Evolutionary conservation across 1,140 invertebrate genomes (phyloP), one percentile per base, ranked within the genome.

Genomic region (Cotesia typhae): DNA sequence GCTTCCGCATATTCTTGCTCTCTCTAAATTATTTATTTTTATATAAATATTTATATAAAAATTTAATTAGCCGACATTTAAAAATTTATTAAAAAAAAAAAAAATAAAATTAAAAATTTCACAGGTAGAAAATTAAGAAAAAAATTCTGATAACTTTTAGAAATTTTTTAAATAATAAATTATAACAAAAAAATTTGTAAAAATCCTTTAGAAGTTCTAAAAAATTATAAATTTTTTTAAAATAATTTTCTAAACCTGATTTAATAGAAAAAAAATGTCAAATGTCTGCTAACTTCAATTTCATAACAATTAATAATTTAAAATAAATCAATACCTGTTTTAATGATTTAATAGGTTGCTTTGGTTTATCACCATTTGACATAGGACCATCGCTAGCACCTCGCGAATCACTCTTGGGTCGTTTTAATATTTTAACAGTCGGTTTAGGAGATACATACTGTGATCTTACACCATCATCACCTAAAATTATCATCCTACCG

Each of bases 1-100:
- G 94, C 94, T 84, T 95, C 91, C 2, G 94, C 94, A 84, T 96
- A 96, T 82, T 95, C 95, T 79, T 94, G 93, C 85, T 95, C 93
- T 78, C 95, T 89, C 89, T 91, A 51, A 3, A 67, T 67, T 6
- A 36, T 28, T 61, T 61, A 7, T 47, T 9, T 47, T 47, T 7
- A 6, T 9, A 47, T 47, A 47, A 47, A 9, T 47, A 2, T 5
- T 47, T 7, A 47, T 10, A 47, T 10, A 3, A 47, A 61, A 20
- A 28, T 28, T 20, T 2, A 61, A 36, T 28, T 61, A 12, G 4
- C 20, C 35, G 60, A 20, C 28, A 28, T 28, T 28, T 28, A 28
- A 28, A 28, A 28, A 17, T 28, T 28, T 14, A 17, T 17, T 17
- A 17, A 17, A 17, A 17, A 17, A 14, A 17, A 17, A 14, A 14